These are phyloP conservation scores for Heliconius hewitsoni DNA, from an alignment of 1,140 invertebrate genomes.

Conservation along the genomic window DNA sequence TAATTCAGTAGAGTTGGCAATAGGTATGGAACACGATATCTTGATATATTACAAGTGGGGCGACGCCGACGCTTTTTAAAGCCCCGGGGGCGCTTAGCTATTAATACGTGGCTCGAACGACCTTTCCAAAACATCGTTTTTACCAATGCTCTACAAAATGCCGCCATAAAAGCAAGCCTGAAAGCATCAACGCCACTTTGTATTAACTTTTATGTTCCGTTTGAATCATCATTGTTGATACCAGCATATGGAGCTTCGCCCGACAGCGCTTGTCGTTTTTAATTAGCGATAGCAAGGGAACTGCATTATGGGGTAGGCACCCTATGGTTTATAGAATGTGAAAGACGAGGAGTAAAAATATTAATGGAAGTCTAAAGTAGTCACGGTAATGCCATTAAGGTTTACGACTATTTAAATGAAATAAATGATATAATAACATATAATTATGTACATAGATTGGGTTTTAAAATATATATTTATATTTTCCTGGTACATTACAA, in stretches of 20 bases:
- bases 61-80: conserved; percentile 56
- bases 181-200: conserved; percentile 38
- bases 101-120: conserved; percentile 65
- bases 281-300: conserved; percentile 48
- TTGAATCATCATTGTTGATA: conserved; percentile 37
- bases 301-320: conserved; percentile 43
- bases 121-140: conserved; percentile 67
- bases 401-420: neutral
- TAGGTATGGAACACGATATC: conserved; percentile 61
- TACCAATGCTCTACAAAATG: conserved; percentile 61
- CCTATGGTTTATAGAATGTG: conserved; percentile 20
- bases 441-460: no score
- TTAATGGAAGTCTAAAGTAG: conserved; percentile 11
- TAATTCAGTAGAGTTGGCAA: conserved; percentile 13
- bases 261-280: conserved; percentile 48
- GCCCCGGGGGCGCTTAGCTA: conserved; percentile 59
- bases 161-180: conserved; percentile 39
- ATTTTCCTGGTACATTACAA: no score
- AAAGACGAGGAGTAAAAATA: conserved; percentile 15
- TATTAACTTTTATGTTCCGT: conserved; percentile 33
- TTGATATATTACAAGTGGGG: conserved; percentile 64
- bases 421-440: neutral
- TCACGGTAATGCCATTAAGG: neutral
- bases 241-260: conserved; percentile 28
- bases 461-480: no score